Evolutionary conservation across 2,797 vertebrate genomes (phyloP).

Genomic region (Hozukius guyotensis): DNA sequence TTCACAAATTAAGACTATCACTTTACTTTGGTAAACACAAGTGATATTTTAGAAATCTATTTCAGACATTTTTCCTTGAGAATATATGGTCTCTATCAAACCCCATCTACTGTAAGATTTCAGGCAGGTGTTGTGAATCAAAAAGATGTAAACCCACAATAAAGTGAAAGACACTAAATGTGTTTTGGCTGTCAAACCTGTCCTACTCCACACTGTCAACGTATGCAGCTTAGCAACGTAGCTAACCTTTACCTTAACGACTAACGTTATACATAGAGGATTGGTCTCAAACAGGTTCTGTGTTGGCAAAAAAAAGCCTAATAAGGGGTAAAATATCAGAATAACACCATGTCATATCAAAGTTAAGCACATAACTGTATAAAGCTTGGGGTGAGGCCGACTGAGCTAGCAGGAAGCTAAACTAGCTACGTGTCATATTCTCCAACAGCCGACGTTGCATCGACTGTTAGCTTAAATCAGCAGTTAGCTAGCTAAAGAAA

Average conservation of each 20-base stretch:
- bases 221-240: constrained; percentile 21
- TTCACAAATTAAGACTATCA: no score
- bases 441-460: constrained; percentile 67
- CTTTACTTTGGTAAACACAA: neutral
- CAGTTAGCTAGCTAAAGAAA: constrained; percentile 6
- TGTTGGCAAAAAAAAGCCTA: neutral
- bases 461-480: constrained; percentile 37
- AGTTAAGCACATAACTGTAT: neutral
- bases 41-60: neutral
- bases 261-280: neutral
- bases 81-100: neutral
- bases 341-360: neutral
- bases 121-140: neutral
- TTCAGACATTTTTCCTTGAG: neutral
- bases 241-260: constrained; percentile 18
- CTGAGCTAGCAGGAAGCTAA: constrained; percentile 56
- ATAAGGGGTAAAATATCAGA: neutral
- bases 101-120: neutral
- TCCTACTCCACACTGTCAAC: constrained; percentile 20
- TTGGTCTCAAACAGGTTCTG: neutral
- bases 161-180: neutral
- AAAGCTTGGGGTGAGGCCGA: constrained; percentile 38
- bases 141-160: neutral
- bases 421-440: constrained; percentile 81
- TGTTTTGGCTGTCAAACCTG: constrained; percentile 17